Percentiles rank a stretch among this genome's conserved stretches.
Evolutionary conservation across 2,797 vertebrate species (phyloP).

Genomic region (Lacerta bilineata): DNA sequence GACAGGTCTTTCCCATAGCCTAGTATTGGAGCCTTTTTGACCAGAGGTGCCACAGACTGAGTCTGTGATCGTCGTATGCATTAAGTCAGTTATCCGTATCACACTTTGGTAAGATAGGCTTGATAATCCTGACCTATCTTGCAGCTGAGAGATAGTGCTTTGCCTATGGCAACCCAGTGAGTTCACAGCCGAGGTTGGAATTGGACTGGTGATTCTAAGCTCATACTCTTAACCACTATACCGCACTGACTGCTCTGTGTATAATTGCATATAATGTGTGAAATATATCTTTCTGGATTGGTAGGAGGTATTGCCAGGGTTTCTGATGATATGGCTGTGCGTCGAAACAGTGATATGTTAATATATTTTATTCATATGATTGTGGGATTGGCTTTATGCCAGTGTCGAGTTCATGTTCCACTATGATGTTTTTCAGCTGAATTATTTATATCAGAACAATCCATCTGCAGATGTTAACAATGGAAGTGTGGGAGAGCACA

Average conservation of each 20-base stretch:
- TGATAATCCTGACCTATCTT: conserved; percentile 7
- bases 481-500: neutral
- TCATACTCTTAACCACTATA: neutral
- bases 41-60: too few relatives aligned
- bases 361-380: conserved; percentile 17
- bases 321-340: conserved; percentile 34
- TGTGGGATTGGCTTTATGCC: conserved; percentile 23
- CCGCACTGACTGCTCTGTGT: neutral
- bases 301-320: conserved; percentile 44
- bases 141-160: neutral
- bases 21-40: neutral
- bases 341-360: conserved; percentile 26
- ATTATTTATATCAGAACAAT: conserved; percentile 52
- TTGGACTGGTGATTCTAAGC: neutral
- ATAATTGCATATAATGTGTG: neutral
- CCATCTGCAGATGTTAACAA: conserved; percentile 30
- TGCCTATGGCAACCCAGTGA: neutral
- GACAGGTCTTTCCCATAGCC: neutral
- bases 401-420: conserved; percentile 26
- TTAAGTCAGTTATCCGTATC: neutral
- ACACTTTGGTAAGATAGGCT: neutral
- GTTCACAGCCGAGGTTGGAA: neutral
- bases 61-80: neutral
- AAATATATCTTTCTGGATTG: conserved; percentile 25
- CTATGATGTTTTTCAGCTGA: conserved; percentile 25